Conservation (phyloP, 2,797 vertebrate genomes). For the Cuniculus paca region DNA sequence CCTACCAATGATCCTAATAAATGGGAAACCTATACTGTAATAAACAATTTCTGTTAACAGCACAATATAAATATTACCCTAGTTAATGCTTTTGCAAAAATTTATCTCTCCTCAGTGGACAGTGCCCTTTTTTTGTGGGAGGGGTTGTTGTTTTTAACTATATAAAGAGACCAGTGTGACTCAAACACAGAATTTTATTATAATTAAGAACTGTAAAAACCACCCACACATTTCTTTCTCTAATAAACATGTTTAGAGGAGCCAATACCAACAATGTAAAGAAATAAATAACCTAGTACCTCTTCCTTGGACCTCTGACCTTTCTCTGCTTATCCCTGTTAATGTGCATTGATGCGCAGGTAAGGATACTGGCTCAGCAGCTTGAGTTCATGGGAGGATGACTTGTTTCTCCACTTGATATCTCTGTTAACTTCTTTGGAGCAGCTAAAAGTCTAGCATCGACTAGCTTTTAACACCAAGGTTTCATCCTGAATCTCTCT, state of each 20-base stretch:
- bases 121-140: not conserved
- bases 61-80: not conserved
- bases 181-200: slow-evolving; percentile 36
- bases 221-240: not conserved
- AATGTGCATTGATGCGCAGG: not conserved
- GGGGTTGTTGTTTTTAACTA: not conserved
- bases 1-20: slow-evolving; percentile 24
- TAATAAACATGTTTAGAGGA: slow-evolving; percentile 16
- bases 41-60: slow-evolving; percentile 37
- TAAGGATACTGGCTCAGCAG: not conserved
- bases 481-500: slow-evolving; percentile 36
- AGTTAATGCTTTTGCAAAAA: slow-evolving; percentile 44
- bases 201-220: not conserved
- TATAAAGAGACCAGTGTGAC: not conserved
- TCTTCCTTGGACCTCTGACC: not conserved
- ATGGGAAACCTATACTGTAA: not conserved
- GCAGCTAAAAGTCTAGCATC: not conserved
- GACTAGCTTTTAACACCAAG: not conserved
- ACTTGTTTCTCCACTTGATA: not conserved
- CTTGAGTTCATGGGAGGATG: not conserved
- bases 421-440: not conserved
- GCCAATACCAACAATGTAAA: not conserved
- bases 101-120: not conserved
- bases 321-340: slow-evolving; percentile 13
- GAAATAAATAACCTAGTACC: slow-evolving; percentile 15